A percentile compares a stretch with the other conserved stretches of the same genome.
phyloP scores from a whole-genome alignment of 2,797 vertebrate genomes.

The Platyrinchus mystaceus region DNA sequence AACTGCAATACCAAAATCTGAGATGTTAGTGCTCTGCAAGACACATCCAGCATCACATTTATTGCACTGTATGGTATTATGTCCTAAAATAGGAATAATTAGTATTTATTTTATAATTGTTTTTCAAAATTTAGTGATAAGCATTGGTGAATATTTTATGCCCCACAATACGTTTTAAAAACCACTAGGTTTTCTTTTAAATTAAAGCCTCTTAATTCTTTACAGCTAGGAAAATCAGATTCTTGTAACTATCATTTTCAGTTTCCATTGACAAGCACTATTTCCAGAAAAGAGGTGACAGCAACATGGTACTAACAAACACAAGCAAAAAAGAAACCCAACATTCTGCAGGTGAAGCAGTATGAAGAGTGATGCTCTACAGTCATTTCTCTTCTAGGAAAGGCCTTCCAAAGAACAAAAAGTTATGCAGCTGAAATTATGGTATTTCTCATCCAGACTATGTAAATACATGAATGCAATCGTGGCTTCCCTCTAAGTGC shows the following conservation, averaged over 20 bases:
- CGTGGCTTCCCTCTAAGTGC: not conserved
- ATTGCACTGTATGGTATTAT: not conserved
- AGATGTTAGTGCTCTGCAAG: not conserved
- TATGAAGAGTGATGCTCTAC: not conserved
- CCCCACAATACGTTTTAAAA: not conserved
- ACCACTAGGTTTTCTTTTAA: not conserved
- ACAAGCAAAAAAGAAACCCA: not conserved
- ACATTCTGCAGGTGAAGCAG: constrained; percentile 6
- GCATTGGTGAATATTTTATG: not conserved
- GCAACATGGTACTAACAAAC: not conserved
- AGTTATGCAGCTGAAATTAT: not conserved
- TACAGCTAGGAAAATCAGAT: not conserved
- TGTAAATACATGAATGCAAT: not conserved
- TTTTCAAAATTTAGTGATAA: constrained; percentile 5
- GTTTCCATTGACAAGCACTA: not conserved
- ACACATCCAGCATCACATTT: not conserved
- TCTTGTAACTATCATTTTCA: not conserved
- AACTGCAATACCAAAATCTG: not conserved
- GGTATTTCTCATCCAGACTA: not conserved
- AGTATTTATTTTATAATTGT: not conserved
- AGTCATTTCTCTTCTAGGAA: not conserved
- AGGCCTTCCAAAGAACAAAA: not conserved
- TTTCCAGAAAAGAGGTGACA: not conserved
- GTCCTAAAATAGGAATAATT: not conserved
- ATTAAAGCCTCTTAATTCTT: not conserved